Evolutionary conservation across 2,888 invertebrate species (phyloP).

Genomic region (Chorisops tibialis): DNA sequence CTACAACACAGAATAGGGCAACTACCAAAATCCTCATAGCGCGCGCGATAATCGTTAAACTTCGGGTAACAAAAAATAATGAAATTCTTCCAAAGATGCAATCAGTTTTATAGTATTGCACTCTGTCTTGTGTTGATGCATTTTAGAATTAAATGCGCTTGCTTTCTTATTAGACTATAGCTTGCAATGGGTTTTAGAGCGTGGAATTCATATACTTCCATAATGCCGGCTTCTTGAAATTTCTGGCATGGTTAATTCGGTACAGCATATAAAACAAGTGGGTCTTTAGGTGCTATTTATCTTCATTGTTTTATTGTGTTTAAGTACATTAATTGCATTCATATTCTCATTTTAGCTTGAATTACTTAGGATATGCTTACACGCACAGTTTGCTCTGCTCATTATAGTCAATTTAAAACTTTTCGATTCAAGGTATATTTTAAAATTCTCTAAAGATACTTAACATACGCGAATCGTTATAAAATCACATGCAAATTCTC

Average conservation of each 20-base stretch:
- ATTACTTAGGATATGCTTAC: not conserved
- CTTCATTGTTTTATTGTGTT: not conserved
- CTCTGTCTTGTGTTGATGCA: conserved; percentile 3
- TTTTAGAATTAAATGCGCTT: conserved; percentile 27
- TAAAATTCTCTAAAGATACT: too few relatives aligned
- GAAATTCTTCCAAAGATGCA: not conserved
- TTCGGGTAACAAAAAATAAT: not conserved
- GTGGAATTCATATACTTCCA: conserved; percentile 29
- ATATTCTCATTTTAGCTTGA: not conserved
- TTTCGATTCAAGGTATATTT: too few relatives aligned
- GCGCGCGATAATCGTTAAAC: not conserved
- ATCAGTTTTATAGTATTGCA: conserved; percentile 29
- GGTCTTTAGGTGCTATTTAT: conserved; percentile 11
- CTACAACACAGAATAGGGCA: conserved; percentile 19
- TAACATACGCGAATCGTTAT: too few relatives aligned
- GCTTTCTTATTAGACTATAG: not conserved
- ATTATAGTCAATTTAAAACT: not conserved
- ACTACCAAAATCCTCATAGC: conserved; percentile 20
- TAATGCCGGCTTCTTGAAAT: conserved; percentile 23
- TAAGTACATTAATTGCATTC: not conserved
- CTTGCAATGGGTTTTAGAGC: conserved; percentile 32
- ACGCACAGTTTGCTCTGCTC: not conserved
- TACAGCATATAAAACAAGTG: conserved; percentile 28
- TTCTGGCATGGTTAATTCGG: conserved; percentile 31
- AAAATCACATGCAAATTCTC: too few relatives aligned